Evolutionary conservation across 2,797 vertebrate species (phyloP), one percentile per base, ranked within the genome.

Genomic region (Chelonia mydas): DNA sequence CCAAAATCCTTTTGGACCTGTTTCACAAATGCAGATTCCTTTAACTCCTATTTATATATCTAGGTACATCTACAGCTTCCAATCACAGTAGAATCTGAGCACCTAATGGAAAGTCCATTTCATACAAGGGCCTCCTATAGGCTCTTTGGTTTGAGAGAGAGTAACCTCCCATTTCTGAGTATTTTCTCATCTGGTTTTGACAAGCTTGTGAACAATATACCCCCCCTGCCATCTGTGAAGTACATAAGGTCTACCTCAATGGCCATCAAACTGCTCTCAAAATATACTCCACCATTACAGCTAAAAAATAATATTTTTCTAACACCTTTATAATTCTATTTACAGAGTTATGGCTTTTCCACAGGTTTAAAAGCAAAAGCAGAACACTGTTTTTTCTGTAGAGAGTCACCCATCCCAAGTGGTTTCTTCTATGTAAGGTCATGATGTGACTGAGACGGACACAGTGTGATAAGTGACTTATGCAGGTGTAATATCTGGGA

Each of bases 401-500:
- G 90, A 89, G 87, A 91, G 80, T 83, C 82, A 77, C 11, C 12
- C 28, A 16, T 87, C 91, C 84, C 88, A 94, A 97, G 84, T 92
- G 92, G 92, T 91, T 93, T 92, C 95, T 93, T 96, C 61, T 94
- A 16, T 84, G 84, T 90, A 90, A 97, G 96, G 94, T 90, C 95
- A 96, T 77, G 2, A 84, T 92, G 90, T 37, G 17, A 90, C 88
- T 90, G 93, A 96, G 95, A 86, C 50, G 87, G 95, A 51, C 93
- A 96, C 97, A 96, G 94, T 98, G 96, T 97, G 95, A 95, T 96
- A 97, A 97, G 86, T 89, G 94, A 95, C 79, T 87, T 96, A 95
- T 96, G 94, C 86, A 96, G 92, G 93, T 96, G 65, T 96, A 97
- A 95, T 97, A 97, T 95, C 94, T 97, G 94, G 96, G 97, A 97